phyloP scores from a whole-genome alignment of 1,140 invertebrate genomes.

The Tribolium castaneum region DNA sequence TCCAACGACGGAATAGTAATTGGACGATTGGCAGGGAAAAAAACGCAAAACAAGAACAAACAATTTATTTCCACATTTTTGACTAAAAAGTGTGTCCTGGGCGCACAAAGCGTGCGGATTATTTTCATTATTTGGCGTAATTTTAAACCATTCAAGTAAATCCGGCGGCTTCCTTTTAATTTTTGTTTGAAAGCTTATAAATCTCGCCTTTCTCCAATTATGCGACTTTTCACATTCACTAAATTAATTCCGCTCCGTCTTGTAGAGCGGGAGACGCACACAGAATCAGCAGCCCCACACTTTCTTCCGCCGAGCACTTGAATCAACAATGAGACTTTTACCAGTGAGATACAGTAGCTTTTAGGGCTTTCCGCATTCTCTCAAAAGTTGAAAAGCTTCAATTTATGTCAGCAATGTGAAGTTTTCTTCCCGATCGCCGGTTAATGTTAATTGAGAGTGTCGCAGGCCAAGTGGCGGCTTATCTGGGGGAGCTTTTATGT shows the following conservation, averaged over 20 bases:
- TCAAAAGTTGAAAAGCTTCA: constrained; percentile 20
- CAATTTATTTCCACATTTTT: too few species aligned
- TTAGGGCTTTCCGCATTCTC: constrained; percentile 30
- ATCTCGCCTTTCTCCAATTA: constrained; percentile 41
- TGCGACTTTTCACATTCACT: constrained; percentile 41
- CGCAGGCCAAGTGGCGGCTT: constrained; percentile 37
- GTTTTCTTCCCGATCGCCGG: background rate
- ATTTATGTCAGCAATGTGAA: background rate
- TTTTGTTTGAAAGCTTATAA: constrained; percentile 40
- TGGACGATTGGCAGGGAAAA: background rate
- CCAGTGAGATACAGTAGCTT: constrained; percentile 37
- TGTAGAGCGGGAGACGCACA: constrained; percentile 16
- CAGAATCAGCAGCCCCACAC: constrained; percentile 8
- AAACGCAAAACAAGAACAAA: too few species aligned
- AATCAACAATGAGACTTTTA: constrained; percentile 42
- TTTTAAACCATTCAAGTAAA: constrained; percentile 21
- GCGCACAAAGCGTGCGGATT: background rate
- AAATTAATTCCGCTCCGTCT: constrained; percentile 38
- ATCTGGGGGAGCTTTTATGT: constrained; percentile 39
- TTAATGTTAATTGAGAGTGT: background rate
- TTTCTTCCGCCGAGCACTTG: constrained; percentile 35
- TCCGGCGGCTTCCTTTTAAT: constrained; percentile 38
- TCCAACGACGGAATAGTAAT: constrained; percentile 34
- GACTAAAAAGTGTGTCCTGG: too few species aligned
- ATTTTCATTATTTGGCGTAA: constrained; percentile 31